phyloP scores from a whole-genome alignment of 2,888 invertebrate genomes.

The Tipula helvola region DNA sequence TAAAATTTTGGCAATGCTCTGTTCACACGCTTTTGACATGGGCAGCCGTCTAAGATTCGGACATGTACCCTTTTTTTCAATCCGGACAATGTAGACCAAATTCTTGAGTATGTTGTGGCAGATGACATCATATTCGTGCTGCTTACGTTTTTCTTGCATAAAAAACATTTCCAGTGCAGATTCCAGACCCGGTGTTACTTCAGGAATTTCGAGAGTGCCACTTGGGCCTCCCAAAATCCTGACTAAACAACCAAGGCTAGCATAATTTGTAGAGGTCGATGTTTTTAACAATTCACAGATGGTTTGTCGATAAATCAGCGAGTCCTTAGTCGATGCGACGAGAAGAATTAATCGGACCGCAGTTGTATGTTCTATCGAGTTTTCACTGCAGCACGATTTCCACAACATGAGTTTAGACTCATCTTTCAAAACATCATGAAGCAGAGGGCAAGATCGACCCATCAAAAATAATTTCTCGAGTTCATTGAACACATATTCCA shows the following conservation, averaged over 20 bases:
- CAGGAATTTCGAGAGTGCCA: conserved; percentile 30
- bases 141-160: conserved; percentile 30
- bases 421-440: conserved; percentile 45
- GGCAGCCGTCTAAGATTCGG: conserved; percentile 25
- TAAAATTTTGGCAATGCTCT: conserved; percentile 30
- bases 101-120: conserved; percentile 37
- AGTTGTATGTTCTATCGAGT: conserved; percentile 44
- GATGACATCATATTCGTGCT: conserved; percentile 25
- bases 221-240: conserved; percentile 30
- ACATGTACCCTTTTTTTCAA: conserved; percentile 19
- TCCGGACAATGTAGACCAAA: conserved; percentile 34
- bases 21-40: conserved; percentile 25
- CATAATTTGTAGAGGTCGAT: conserved; percentile 24
- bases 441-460: conserved; percentile 36
- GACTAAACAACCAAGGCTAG: conserved; percentile 30
- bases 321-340: conserved; percentile 33
- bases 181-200: conserved; percentile 29
- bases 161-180: conserved; percentile 31
- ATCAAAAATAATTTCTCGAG: conserved; percentile 43
- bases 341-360: conserved; percentile 44
- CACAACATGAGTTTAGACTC: conserved; percentile 42
- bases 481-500: conserved; percentile 47
- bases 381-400: conserved; percentile 36
- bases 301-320: conserved; percentile 34
- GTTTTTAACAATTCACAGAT: conserved; percentile 31